Percentiles rank a stretch among this genome's conserved stretches.
phyloP scores from a whole-genome alignment of 2,888 invertebrate genomes.

The Erebia aethiops region DNA sequence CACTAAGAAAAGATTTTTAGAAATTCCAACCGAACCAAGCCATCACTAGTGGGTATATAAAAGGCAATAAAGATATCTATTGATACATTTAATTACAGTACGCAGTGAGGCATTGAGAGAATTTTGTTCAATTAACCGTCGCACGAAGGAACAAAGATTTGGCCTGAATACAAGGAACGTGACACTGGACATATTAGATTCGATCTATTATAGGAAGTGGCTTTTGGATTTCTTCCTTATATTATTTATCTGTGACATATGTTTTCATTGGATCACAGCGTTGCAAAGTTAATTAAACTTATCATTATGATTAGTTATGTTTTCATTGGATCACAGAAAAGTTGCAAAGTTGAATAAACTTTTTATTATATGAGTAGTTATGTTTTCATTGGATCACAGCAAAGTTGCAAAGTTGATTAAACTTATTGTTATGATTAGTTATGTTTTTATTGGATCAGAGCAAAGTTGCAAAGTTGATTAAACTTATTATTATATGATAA shows the following conservation, averaged over 20 bases:
- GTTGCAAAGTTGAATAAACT: too few species aligned
- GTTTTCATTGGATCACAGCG: not conserved
- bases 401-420: too few species aligned
- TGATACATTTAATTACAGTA: constrained; percentile 46
- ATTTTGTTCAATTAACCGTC: constrained; percentile 54
- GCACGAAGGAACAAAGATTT: constrained; percentile 50
- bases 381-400: not conserved
- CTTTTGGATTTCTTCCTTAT: constrained; percentile 2
- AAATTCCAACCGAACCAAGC: too few species aligned
- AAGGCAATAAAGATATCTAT: constrained; percentile 34
- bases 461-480: too few species aligned
- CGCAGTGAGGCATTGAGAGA: constrained; percentile 41
- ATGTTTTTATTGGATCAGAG: not conserved
- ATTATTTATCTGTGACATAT: not conserved
- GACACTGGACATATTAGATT: constrained; percentile 37
- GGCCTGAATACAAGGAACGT: constrained; percentile 25
- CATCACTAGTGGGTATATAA: constrained; percentile 3
- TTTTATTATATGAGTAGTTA: too few species aligned
- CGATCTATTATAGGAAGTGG: constrained; percentile 8
- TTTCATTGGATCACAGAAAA: not conserved
- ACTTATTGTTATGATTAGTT: too few species aligned
- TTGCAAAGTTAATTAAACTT: too few species aligned
- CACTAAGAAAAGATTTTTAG: too few species aligned
- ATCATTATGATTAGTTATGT: too few species aligned
- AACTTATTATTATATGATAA: too few species aligned